These are phyloP conservation scores for Chloroceryle inda DNA, from an alignment of 2,797 vertebrate species.

Conservation along the genomic window DNA sequence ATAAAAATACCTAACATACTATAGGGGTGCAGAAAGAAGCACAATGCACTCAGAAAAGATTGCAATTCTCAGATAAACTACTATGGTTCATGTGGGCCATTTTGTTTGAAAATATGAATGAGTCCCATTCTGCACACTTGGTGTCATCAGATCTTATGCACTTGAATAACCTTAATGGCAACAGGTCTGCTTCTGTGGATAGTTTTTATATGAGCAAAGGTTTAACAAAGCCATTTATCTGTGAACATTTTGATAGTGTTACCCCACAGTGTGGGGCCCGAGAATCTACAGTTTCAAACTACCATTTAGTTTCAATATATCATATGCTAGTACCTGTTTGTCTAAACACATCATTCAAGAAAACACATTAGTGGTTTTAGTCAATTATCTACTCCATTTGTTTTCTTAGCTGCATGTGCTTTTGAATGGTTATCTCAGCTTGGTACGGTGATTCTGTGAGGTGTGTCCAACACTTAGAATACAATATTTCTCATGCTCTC, in stretches of 20 bases:
- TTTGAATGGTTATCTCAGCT: slow-evolving; percentile 55
- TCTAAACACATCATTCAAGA: slow-evolving; percentile 59
- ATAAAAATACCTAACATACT: neutral
- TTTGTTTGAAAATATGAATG: neutral
- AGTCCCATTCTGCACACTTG: neutral
- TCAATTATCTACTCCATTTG: slow-evolving; percentile 66
- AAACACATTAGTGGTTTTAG: slow-evolving; percentile 59
- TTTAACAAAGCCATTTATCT: slow-evolving; percentile 55
- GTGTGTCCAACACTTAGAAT: slow-evolving; percentile 36
- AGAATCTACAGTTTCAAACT: slow-evolving; percentile 40
- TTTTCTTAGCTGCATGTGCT: slow-evolving; percentile 53
- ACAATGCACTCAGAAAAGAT: neutral
- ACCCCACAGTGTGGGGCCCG: neutral
- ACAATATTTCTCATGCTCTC: slow-evolving; percentile 31
- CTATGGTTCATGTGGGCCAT: neutral
- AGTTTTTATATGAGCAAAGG: neutral
- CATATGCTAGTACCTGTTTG: slow-evolving; percentile 36
- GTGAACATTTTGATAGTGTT: neutral
- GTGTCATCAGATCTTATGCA: neutral
- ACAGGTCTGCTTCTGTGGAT: neutral
- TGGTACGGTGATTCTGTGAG: slow-evolving; percentile 40
- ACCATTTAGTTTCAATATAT: slow-evolving; percentile 41
- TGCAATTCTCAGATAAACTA: neutral
- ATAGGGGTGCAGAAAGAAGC: neutral
- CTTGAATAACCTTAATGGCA: neutral